These are phyloP conservation scores for Bufo bufo DNA, from an alignment of 2,113 vertebrate species.

Conservation along the genomic window DNA sequence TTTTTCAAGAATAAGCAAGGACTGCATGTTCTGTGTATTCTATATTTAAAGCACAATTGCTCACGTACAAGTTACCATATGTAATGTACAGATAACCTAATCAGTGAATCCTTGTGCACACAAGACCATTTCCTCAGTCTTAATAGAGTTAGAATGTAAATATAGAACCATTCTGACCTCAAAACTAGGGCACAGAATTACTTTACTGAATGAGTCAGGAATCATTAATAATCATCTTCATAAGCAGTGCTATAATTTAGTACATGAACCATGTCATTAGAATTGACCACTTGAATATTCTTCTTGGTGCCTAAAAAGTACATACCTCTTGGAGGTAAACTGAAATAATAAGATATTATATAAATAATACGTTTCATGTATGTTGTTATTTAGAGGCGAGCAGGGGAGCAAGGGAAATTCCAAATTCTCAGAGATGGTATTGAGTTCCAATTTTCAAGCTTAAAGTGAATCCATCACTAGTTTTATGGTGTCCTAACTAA, in stretches of 20 bases:
- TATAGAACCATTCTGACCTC: background rate
- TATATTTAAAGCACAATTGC: background rate
- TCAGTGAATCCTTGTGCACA: background rate
- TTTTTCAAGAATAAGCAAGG: background rate
- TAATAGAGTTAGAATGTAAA: background rate
- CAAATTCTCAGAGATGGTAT: too few relatives aligned
- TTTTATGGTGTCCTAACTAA: too few relatives aligned
- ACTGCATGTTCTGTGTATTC: background rate
- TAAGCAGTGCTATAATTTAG: too few relatives aligned
- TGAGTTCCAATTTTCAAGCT: too few relatives aligned
- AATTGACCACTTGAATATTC: background rate
- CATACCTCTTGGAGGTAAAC: too few relatives aligned
- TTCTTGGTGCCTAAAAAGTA: too few relatives aligned
- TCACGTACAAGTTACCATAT: slow-evolving; percentile 16
- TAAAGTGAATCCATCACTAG: too few relatives aligned
- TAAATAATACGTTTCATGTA: too few relatives aligned
- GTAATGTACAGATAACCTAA: slow-evolving; percentile 33
- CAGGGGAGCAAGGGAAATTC: too few relatives aligned
- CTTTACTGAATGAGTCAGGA: background rate
- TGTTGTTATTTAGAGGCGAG: too few relatives aligned
- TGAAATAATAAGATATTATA: too few relatives aligned
- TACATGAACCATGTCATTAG: too few relatives aligned
- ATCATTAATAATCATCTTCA: background rate
- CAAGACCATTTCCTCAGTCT: background rate
- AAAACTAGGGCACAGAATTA: background rate